A percentile compares a stretch with the other conserved stretches of the same genome.
phyloP scores from a whole-genome alignment of 2,797 vertebrate genomes.

The Gymnopithys bicolor region DNA sequence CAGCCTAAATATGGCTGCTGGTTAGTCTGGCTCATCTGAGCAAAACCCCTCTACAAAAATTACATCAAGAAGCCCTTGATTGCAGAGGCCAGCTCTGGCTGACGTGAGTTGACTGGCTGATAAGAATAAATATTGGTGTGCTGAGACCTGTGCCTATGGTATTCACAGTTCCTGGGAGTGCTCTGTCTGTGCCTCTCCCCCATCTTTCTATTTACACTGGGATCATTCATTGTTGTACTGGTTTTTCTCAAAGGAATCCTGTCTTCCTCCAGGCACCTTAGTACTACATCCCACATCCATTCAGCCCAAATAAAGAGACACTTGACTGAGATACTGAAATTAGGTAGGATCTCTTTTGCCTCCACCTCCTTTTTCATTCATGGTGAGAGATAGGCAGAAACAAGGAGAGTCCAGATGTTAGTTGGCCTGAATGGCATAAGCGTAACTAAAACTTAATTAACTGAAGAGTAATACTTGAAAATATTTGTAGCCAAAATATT shows the following conservation, averaged over 20 bases:
- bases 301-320: not conserved
- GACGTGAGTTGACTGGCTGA: not conserved
- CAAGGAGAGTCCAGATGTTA: not conserved
- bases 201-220: not conserved
- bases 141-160: not conserved
- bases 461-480: not conserved
- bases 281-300: not conserved
- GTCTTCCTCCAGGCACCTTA: not conserved
- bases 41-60: not conserved
- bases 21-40: not conserved
- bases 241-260: not conserved
- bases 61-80: not conserved
- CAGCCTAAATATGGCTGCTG: not conserved
- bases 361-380: not conserved
- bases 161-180: not conserved
- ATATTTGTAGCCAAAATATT: not conserved
- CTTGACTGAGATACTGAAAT: not conserved
- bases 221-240: not conserved
- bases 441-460: not conserved
- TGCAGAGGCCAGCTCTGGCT: not conserved
- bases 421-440: not conserved
- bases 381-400: not conserved
- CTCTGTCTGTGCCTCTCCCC: not conserved
- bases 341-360: not conserved
- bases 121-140: not conserved